A percentile compares a stretch with the other conserved stretches of the same genome.
Evolutionary conservation across 1,140 invertebrate genomes (phyloP).

Genomic region (Centruroides sculpturatus): DNA sequence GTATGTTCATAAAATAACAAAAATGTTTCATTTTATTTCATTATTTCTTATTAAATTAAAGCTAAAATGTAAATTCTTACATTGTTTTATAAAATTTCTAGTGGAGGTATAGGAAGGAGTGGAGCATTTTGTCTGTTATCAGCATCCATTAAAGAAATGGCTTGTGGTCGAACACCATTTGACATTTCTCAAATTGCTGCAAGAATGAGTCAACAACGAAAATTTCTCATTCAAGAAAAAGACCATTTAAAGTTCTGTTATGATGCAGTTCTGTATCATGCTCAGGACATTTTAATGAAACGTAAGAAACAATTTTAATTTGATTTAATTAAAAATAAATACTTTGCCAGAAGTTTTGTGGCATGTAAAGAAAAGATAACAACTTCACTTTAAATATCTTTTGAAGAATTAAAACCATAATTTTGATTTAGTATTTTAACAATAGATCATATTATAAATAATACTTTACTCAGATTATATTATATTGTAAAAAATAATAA

Average conservation of each 20-base stretch:
- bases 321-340: background rate
- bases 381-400: no score
- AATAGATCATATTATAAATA: no score
- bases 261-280: conserved; percentile 42
- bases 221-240: conserved; percentile 43
- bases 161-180: conserved; percentile 27
- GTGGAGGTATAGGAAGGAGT: conserved; percentile 43
- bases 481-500: no score
- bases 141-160: conserved; percentile 41
- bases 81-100: conserved; percentile 1
- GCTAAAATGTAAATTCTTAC: no score
- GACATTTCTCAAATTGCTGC: conserved; percentile 27
- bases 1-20: conserved; percentile 13
- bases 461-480: no score
- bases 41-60: no score
- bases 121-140: conserved; percentile 46
- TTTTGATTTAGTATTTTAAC: no score
- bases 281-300: conserved; percentile 45
- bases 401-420: no score
- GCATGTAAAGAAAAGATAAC: no score
- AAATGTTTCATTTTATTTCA: no score
- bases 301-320: conserved; percentile 29
- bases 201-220: conserved; percentile 36
- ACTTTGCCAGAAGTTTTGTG: no score
- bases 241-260: conserved; percentile 49